These are phyloP conservation scores for Pyrgus malvae DNA, from an alignment of 2,888 invertebrate genomes.

Conservation along the genomic window DNA sequence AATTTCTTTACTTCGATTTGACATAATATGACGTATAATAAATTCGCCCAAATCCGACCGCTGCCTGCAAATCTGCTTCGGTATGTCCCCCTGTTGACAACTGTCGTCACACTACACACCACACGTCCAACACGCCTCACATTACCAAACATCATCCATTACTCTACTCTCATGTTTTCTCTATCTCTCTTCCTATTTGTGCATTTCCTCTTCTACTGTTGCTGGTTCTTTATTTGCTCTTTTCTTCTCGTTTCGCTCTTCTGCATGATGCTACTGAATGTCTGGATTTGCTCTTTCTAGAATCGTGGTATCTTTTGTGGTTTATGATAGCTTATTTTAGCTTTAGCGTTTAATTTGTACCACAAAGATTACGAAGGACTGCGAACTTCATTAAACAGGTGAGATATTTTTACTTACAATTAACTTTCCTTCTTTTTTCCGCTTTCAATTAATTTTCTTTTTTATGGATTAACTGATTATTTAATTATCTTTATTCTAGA, in stretches of 20 bases:
- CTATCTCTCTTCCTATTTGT: constrained; percentile 10
- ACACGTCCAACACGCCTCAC: constrained; percentile 42
- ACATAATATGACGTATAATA: too few species aligned
- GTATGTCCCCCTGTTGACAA: constrained; percentile 36
- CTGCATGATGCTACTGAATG: constrained; percentile 36
- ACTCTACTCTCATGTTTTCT: constrained; percentile 20
- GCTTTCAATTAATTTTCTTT: constrained; percentile 5
- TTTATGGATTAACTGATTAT: background rate
- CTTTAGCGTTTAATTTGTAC: constrained; percentile 30
- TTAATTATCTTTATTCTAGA: background rate
- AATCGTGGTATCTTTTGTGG: constrained; percentile 24
- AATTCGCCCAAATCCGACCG: constrained; percentile 45
- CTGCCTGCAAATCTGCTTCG: constrained; percentile 48
- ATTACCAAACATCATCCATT: constrained; percentile 30
- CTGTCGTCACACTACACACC: constrained; percentile 40
- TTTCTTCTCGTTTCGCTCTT: constrained; percentile 27
- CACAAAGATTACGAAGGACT: constrained; percentile 25
- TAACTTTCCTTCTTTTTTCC: constrained; percentile 4
- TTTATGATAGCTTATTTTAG: constrained; percentile 11
- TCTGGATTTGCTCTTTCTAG: constrained; percentile 8
- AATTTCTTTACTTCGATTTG: too few species aligned
- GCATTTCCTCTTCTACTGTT: constrained; percentile 23
- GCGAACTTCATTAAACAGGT: constrained; percentile 15
- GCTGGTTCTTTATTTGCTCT: constrained; percentile 27
- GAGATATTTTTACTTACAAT: constrained; percentile 23